Evolutionary conservation across 2,113 vertebrate species (phyloP).

Genomic region (Glaucidium brasilianum): DNA sequence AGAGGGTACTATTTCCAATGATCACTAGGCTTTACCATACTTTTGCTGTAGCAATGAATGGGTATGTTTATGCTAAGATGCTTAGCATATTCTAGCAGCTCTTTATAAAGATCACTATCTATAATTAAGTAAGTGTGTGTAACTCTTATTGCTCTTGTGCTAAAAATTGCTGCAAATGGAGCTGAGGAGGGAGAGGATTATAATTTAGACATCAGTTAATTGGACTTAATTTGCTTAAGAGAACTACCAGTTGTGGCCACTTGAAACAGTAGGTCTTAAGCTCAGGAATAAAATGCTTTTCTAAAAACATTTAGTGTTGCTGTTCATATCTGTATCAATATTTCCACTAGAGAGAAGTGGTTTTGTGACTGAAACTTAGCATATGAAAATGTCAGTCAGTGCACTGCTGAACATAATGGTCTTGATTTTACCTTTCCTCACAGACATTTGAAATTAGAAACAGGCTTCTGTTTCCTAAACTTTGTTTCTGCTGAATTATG

Average conservation of each 20-base stretch:
- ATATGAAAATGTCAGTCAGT: not conserved
- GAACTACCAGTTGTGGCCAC: conserved; percentile 21
- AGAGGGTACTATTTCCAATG: not conserved
- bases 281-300: conserved; percentile 30
- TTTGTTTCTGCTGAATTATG: not conserved
- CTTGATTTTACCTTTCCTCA: conserved; percentile 1
- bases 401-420: not conserved
- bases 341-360: conserved; percentile 26
- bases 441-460: not conserved
- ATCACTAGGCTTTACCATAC: not conserved
- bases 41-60: conserved; percentile 35
- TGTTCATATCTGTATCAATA: conserved; percentile 14
- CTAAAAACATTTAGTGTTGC: not conserved
- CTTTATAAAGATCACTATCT: conserved; percentile 61
- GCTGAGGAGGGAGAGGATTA: conserved; percentile 28
- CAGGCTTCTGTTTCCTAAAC: not conserved
- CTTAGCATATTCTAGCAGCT: conserved; percentile 54
- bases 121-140: conserved; percentile 54
- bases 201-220: conserved; percentile 56
- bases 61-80: conserved; percentile 41
- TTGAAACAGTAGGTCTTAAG: conserved; percentile 29
- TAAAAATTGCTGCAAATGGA: conserved; percentile 66
- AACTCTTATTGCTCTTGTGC: conserved; percentile 57
- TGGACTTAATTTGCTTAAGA: conserved; percentile 50
- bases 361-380: conserved; percentile 15